phyloP scores from a whole-genome alignment of 2,797 vertebrate genomes.

The Lindbergichthys nudifrons region DNA sequence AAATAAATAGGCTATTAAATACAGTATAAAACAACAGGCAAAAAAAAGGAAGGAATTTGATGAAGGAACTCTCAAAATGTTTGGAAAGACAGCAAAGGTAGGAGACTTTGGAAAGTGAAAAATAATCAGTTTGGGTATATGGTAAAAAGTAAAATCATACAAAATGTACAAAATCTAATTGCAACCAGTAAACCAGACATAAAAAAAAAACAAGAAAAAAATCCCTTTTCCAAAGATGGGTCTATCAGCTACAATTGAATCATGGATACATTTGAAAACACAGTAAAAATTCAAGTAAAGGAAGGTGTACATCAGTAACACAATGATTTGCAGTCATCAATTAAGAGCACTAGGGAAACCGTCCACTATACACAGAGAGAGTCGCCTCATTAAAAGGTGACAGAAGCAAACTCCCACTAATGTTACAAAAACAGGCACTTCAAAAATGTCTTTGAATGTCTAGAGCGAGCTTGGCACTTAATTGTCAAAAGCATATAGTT shows the following conservation, averaged over 20 bases:
- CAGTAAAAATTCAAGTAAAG: slow-evolving; percentile 81
- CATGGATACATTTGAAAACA: slow-evolving; percentile 59
- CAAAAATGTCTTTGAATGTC: slow-evolving; percentile 43
- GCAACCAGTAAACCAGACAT: slow-evolving; percentile 63
- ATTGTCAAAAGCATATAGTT: slow-evolving; percentile 38
- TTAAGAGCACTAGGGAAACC: slow-evolving; percentile 63
- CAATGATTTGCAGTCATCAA: slow-evolving; percentile 80
- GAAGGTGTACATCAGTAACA: slow-evolving; percentile 76
- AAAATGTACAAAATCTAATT: slow-evolving; percentile 64
- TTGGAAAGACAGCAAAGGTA: slow-evolving; percentile 61
- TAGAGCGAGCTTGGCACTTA: slow-evolving; percentile 16
- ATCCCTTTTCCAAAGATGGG: slow-evolving; percentile 73
- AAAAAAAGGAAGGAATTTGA: slow-evolving; percentile 58
- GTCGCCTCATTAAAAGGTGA: slow-evolving; percentile 34
- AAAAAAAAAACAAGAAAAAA: slow-evolving; percentile 42
- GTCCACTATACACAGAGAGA: slow-evolving; percentile 32
- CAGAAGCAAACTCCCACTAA: slow-evolving; percentile 31
- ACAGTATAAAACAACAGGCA: slow-evolving; percentile 81
- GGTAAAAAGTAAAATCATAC: slow-evolving; percentile 62
- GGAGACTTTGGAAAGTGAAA: slow-evolving; percentile 54
- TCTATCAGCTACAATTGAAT: slow-evolving; percentile 66
- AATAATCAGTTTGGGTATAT: slow-evolving; percentile 60
- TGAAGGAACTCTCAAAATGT: slow-evolving; percentile 54
- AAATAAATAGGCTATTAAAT: slow-evolving; percentile 91
- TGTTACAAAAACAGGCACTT: slow-evolving; percentile 57